phyloP scores from a whole-genome alignment of 2,113 vertebrate species.

The Serinus canaria region DNA sequence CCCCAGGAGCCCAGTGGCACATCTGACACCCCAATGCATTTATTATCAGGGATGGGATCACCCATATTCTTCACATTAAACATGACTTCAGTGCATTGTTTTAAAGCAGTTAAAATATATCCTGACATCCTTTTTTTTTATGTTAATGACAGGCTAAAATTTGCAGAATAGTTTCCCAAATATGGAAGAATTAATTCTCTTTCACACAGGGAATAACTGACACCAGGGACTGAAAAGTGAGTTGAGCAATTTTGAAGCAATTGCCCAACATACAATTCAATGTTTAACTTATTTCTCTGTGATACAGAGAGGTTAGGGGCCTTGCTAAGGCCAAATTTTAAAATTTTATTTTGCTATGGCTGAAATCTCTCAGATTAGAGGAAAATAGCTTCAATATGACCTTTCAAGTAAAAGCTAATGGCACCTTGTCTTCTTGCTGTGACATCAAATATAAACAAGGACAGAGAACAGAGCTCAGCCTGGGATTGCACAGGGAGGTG shows the following conservation, averaged over 20 bases:
- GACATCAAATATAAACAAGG: slow-evolving; percentile 7
- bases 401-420: slow-evolving; percentile 59
- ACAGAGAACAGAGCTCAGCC: background rate
- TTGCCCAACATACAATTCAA: background rate
- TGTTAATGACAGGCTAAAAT: background rate
- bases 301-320: background rate
- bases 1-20: background rate
- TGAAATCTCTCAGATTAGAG: slow-evolving; percentile 18
- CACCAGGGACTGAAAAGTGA: background rate
- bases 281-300: background rate
- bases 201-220: background rate
- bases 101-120: background rate
- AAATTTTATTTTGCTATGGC: slow-evolving; percentile 3
- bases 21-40: background rate
- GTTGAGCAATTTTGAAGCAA: background rate
- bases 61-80: rapidly evolving
- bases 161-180: background rate
- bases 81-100: background rate
- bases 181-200: background rate
- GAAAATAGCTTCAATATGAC: slow-evolving; percentile 14
- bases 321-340: slow-evolving; percentile 47
- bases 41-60: background rate
- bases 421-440: background rate
- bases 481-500: background rate
- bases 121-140: background rate